These are phyloP conservation scores for Julus scanicus DNA, from an alignment of 2,888 invertebrate genomes.

Conservation along the genomic window DNA sequence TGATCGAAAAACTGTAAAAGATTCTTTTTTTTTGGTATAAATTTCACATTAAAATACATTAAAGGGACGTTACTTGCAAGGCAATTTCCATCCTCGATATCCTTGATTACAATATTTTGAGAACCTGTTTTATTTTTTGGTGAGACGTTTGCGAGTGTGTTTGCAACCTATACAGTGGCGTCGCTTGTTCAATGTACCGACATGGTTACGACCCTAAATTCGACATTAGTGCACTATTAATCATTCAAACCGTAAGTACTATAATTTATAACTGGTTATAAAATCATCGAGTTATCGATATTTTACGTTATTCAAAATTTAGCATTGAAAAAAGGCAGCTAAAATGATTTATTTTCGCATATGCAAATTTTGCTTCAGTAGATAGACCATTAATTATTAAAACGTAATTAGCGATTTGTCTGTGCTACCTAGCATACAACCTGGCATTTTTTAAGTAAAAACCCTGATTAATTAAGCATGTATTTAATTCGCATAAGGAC, in stretches of 20 bases:
- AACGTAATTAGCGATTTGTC: no score
- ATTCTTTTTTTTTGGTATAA: background rate
- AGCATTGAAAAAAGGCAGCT: background rate
- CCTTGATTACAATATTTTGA: background rate
- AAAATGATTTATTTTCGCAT: background rate
- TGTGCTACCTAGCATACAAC: no score
- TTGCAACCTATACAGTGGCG: background rate
- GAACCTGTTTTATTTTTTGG: constrained; percentile 6
- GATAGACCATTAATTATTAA: no score
- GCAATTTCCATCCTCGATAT: background rate
- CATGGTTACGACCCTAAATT: background rate
- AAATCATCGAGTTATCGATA: background rate
- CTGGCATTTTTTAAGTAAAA: no score
- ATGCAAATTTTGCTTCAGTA: no score
- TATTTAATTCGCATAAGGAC: no score
- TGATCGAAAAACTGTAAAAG: background rate
- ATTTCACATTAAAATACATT: background rate
- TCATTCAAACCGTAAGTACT: background rate
- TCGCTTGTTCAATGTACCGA: background rate
- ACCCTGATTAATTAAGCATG: no score
- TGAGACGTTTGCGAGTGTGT: background rate
- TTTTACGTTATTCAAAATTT: background rate
- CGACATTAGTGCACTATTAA: background rate
- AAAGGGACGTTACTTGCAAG: background rate
- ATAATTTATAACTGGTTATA: background rate